Percentiles rank a stretch among this genome's conserved stretches.
Evolutionary conservation across 2,888 invertebrate species (phyloP).

Genomic region (Napeogenes inachia): DNA sequence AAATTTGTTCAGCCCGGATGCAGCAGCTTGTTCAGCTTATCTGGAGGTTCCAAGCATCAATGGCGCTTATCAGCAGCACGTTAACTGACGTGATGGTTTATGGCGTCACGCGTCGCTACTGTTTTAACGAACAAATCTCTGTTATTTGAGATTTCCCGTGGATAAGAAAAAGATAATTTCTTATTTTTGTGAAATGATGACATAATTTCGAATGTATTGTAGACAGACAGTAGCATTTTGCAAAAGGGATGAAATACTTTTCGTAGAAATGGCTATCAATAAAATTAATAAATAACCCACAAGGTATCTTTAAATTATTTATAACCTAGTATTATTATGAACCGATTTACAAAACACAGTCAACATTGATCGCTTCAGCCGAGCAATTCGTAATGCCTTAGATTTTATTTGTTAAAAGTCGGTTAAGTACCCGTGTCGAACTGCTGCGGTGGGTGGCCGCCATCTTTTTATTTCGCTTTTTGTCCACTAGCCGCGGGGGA

Average conservation of each 20-base stretch:
- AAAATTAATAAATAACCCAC: background rate
- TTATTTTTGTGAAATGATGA: too few relatives aligned
- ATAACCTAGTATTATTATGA: conserved; percentile 16
- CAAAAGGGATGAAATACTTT: too few relatives aligned
- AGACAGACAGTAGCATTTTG: too few relatives aligned
- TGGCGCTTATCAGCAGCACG: conserved; percentile 27
- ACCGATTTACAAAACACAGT: conserved; percentile 56
- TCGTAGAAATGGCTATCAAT: background rate
- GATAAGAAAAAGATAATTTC: background rate
- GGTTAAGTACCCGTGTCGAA: conserved; percentile 78
- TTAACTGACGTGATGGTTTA: conserved; percentile 53
- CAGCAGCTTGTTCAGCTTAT: conserved; percentile 59
- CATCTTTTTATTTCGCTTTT: conserved; percentile 74
- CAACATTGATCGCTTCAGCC: conserved; percentile 57
- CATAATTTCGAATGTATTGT: background rate
- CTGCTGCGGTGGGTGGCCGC: conserved; percentile 73
- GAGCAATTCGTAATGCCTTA: conserved; percentile 75
- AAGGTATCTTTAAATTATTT: background rate
- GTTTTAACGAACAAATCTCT: conserved; percentile 33
- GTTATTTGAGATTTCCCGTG: background rate
- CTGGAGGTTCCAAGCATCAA: conserved; percentile 40
- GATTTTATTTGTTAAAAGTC: conserved; percentile 79
- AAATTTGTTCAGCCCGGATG: conserved; percentile 62
- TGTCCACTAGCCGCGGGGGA: conserved; percentile 71
- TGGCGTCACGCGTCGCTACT: conserved; percentile 51